These are phyloP conservation scores for Amphipoea lucens DNA, from an alignment of 2,888 invertebrate genomes.

Conservation along the genomic window DNA sequence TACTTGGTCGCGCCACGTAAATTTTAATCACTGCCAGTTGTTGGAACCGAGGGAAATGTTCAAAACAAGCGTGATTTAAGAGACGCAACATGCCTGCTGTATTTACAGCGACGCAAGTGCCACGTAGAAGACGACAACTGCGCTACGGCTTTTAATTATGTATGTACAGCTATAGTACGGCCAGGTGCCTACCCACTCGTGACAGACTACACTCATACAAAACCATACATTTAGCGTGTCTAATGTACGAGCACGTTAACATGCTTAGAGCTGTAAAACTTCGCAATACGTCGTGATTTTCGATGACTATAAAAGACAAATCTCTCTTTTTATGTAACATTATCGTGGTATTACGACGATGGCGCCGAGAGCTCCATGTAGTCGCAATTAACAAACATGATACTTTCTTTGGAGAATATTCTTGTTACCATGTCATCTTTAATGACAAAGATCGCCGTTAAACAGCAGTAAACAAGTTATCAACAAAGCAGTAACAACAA, in stretches of 20 bases:
- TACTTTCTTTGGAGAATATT: conserved; percentile 27
- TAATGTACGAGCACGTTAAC: conserved; percentile 39
- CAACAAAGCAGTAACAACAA: conserved; percentile 65
- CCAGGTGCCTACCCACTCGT: conserved; percentile 17
- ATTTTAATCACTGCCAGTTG: conserved; percentile 90
- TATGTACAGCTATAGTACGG: conserved; percentile 23
- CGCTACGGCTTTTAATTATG: conserved; percentile 38
- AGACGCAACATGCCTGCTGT: conserved; percentile 79
- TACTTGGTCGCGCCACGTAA: conserved; percentile 89
- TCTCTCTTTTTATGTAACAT: conserved; percentile 66
- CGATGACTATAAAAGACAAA: conserved; percentile 44
- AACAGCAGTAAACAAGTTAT: conserved; percentile 44
- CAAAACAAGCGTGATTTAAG: conserved; percentile 89
- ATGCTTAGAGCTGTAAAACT: conserved; percentile 37
- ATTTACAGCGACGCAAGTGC: conserved; percentile 73
- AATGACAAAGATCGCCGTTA: conserved; percentile 15
- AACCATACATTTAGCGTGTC: conserved; percentile 34
- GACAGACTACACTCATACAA: conserved; percentile 22
- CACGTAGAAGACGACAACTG: conserved; percentile 62
- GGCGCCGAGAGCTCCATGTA: conserved; percentile 36
- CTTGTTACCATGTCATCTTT: conserved; percentile 4
- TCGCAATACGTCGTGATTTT: conserved; percentile 54
- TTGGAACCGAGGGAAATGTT: conserved; percentile 86
- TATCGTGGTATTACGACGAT: conserved; percentile 28
- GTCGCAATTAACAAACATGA: conserved; percentile 24